Conservation (phyloP, 23 tunicate genomes). For the Trididemnum clinides region DNA sequence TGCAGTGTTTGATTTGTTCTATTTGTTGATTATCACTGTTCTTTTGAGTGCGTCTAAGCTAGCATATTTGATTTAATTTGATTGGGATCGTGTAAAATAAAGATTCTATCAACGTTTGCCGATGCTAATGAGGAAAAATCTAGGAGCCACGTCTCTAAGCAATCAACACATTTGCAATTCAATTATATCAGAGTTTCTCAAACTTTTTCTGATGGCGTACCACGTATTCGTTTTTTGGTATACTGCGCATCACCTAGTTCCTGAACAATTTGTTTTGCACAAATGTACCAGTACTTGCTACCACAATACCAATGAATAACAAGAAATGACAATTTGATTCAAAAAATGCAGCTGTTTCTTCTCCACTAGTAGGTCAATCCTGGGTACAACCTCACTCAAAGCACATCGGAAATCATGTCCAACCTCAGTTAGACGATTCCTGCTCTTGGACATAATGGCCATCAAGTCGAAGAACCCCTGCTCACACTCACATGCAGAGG, state of each 20-base stretch:
- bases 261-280: neutral
- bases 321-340: slow-evolving; percentile 3
- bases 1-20: too few species aligned
- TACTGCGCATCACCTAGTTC: slow-evolving; percentile 37
- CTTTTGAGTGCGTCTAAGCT: too few species aligned
- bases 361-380: slow-evolving; percentile 13
- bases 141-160: too few species aligned
- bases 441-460: slow-evolving; percentile 39
- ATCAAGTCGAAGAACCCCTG: slow-evolving; percentile 60
- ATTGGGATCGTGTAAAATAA: too few species aligned
- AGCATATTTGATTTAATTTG: too few species aligned
- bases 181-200: slow-evolving; percentile 22
- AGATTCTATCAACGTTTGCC: too few species aligned
- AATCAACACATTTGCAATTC: too few species aligned
- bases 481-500: slow-evolving; percentile 60
- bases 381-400: slow-evolving; percentile 34
- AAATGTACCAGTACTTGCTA: slow-evolving; percentile 10
- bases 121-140: too few species aligned
- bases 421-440: slow-evolving; percentile 55
- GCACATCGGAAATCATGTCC: slow-evolving; percentile 49
- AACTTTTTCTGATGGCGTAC: slow-evolving; percentile 33
- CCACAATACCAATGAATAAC: slow-evolving; percentile 29
- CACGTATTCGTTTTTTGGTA: slow-evolving; percentile 14
- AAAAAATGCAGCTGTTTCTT: slow-evolving; percentile 35
- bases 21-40: too few species aligned